phyloP scores from a whole-genome alignment of 2,888 invertebrate species.

The Rapana venosa region DNA sequence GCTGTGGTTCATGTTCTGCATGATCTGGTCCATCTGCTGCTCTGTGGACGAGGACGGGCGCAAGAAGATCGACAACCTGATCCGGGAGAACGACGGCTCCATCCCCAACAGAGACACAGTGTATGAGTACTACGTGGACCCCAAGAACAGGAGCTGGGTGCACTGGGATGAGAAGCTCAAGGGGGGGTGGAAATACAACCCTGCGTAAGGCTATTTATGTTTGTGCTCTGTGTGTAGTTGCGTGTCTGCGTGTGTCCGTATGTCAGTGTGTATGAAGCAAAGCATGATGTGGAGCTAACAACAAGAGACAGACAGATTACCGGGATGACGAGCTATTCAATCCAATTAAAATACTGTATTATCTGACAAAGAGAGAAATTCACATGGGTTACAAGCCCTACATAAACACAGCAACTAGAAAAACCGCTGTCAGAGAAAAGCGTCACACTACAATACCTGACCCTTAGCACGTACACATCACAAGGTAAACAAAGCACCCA shows the following conservation, averaged over 20 bases:
- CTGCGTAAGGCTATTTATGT: conserved; percentile 80
- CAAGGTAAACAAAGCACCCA: too few relatives aligned
- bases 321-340: too few relatives aligned
- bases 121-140: conserved; percentile 92
- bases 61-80: conserved; percentile 78
- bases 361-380: too few relatives aligned
- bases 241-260: neutral
- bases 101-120: conserved; percentile 92
- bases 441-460: too few relatives aligned
- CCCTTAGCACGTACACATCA: too few relatives aligned
- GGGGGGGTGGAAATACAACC: conserved; percentile 86
- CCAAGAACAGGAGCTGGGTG: conserved; percentile 84
- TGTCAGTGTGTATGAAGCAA: too few relatives aligned
- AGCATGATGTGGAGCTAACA: too few relatives aligned
- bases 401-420: too few relatives aligned
- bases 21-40: conserved; percentile 79
- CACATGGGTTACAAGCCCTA: too few relatives aligned
- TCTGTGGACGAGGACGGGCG: conserved; percentile 79
- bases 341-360: too few relatives aligned
- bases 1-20: conserved; percentile 78
- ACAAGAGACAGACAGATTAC: too few relatives aligned
- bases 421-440: too few relatives aligned
- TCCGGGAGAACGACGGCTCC: conserved; percentile 78
- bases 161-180: conserved; percentile 90
- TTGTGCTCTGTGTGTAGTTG: neutral